These are phyloP conservation scores for Lottia scabra DNA, from an alignment of 2,888 invertebrate species.

Conservation along the genomic window DNA sequence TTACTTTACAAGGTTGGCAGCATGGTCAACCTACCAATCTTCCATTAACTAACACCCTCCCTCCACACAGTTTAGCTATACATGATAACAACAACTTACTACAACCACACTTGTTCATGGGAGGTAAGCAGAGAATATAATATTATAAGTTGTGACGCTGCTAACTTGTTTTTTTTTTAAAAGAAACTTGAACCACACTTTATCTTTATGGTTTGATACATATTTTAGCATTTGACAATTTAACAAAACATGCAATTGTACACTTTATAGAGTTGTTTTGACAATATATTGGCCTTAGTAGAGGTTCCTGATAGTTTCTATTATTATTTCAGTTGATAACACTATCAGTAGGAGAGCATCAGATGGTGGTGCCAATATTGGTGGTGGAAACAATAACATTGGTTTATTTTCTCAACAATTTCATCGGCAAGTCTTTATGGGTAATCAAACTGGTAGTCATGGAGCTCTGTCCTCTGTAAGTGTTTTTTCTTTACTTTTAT, in stretches of 20 bases:
- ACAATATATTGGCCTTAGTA: too few species aligned
- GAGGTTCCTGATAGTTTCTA: too few species aligned
- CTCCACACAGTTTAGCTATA: constrained; percentile 84
- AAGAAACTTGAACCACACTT: too few species aligned
- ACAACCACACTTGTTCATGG: constrained; percentile 91
- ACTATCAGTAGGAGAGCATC: constrained; percentile 85
- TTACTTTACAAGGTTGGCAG: constrained; percentile 72
- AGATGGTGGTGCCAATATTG: constrained; percentile 89
- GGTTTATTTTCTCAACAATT: constrained; percentile 72
- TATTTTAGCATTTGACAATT: too few species aligned
- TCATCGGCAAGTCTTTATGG: constrained; percentile 65
- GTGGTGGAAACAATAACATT: constrained; percentile 67
- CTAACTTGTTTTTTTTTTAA: too few species aligned
- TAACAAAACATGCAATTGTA: too few species aligned
- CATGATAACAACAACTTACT: constrained; percentile 90
- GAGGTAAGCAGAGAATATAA: constrained; percentile 54
- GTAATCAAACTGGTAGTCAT: constrained; percentile 66
- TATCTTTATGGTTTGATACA: too few species aligned
- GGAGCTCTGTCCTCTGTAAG: constrained; percentile 48
- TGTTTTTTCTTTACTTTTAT: background rate
- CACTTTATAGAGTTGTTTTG: too few species aligned
- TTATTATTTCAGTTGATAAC: constrained; percentile 23
- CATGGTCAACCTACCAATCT: constrained; percentile 88
- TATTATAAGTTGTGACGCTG: too few species aligned
- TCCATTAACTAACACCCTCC: constrained; percentile 72